Evolutionary conservation across 2,113 vertebrate genomes (phyloP), one percentile per base, ranked within the genome.

Genomic region (Alectura lathami): DNA sequence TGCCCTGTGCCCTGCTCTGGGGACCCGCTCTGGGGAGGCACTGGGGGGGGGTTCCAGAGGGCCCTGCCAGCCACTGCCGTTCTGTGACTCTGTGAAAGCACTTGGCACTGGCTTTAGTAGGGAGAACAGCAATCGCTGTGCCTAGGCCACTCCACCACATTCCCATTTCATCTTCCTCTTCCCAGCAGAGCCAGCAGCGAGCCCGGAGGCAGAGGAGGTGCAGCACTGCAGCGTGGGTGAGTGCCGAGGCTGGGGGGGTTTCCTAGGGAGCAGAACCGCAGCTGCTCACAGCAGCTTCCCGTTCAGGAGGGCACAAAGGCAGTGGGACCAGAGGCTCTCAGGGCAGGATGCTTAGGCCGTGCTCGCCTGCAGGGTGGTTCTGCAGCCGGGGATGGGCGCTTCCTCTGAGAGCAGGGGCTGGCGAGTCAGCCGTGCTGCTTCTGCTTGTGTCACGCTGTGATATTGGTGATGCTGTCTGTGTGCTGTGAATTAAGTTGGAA

Each of bases 401-500:
- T 3, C 38, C 38, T 67, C 42, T 4, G 24, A 4, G 13, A 50
- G 9, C 26, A 48, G 34, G 0, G 22, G 11, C 5, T 1, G 53
- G 43, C 38, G 8, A 9, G 2, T 0, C 62, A 57, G 67, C 54
- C 14, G 23, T 56, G 42, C 36, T 23, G 54, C 27, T 43, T 54
- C 2, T 38, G 4, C 32, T 42, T 14, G 11, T 13, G 40, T 12
- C 40, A 1, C 7, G 4, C 27, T 6, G 20, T 9, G 53, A 5
- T 17, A 9, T 4, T 2, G 4, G 40, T 8, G 16, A 51, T 63
- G 10, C 30, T 13, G 11, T 54, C 42, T 4, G 14, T 8, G 0
- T 2, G 53, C 79, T 43, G 43, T 20, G 32, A 64, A 14, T 43
- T 11, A 15, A 45, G 59, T 51, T 56, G 50, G 63, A 29, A 62